Base-by-base conservation (phyloP, 1,140 invertebrate genomes). In the Platorchestia sp. region DNA sequence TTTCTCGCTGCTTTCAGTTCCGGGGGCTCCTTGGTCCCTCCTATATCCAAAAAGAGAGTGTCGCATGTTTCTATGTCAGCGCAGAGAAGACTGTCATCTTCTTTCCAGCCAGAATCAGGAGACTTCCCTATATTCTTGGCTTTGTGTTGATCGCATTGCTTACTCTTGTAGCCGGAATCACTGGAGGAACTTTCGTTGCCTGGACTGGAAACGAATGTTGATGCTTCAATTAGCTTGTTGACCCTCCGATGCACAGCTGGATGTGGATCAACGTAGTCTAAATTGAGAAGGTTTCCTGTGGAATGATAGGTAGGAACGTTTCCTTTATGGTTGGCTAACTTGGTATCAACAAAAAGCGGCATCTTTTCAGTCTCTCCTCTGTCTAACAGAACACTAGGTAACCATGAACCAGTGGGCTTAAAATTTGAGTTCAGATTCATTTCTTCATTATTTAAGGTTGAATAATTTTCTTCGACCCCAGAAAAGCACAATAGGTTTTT, bases 51-150 rank as follows among this genome's bases (percentile, higher is more conserved):
- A 41, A 96, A 96, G 16, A 96, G 95, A 6, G 96, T 96, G 47
- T 96, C 96, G 86, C 96, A 96, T 27, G 95, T 87, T 16, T 96
- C 96, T 36, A 96, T 96, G 43, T 96, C 96, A 14, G 96, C 96
- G 51, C 96, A 96, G 36, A 96, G 95, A n/a, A 91, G 95, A 36
- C 95, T 95, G 5, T 96, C 95, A 53, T 96, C 96, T 6, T 95
- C 91, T 47, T 93, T 47, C 91, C 91, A 45, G 43, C 7, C 91
- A 6, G 91, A 47, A 45, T 45, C 45, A 44, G 40, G 16, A 22
- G 36, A 86, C 59, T 40, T 44, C n/a, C 51, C 45, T 43, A 41
- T 42, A 40, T 95, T 95, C 90, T 59, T 95, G 45, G 44, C 43
- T 86, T 96, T 40, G 90, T 86, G 45, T 45, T 95, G 95, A 95